Evolutionary conservation across 2,113 vertebrate species (phyloP).

Genomic region (Potamarius usumacintae): DNA sequence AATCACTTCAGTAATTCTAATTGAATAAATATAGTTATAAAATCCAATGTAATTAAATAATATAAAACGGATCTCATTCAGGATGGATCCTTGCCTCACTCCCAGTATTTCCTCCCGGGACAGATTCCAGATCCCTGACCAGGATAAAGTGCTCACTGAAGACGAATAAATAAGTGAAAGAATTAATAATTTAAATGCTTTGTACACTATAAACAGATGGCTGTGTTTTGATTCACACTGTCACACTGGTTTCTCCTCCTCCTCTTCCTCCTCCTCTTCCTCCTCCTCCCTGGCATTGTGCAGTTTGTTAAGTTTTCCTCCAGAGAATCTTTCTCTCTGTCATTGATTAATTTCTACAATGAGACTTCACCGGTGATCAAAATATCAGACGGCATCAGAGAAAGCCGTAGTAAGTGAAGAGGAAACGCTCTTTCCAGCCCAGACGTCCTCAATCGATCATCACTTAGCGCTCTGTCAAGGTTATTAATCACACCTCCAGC

Average conservation of each 20-base stretch:
- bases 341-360: constrained; percentile 71
- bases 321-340: constrained; percentile 51
- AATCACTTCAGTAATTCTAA: too few relatives aligned
- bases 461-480: constrained; percentile 71
- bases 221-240: not conserved
- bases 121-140: not conserved
- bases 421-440: constrained; percentile 74
- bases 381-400: constrained; percentile 73
- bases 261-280: not conserved
- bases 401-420: constrained; percentile 76
- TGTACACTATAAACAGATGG: not conserved
- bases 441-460: constrained; percentile 75
- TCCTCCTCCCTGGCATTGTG: constrained; percentile 37
- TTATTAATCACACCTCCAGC: constrained; percentile 72
- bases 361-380: constrained; percentile 70
- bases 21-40: not conserved
- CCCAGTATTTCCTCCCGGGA: not conserved
- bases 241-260: not conserved
- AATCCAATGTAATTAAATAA: not conserved
- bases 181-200: not conserved
- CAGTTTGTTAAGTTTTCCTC: constrained; percentile 59
- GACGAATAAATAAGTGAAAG: not conserved
- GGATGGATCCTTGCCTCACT: not conserved
- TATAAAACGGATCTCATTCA: not conserved
- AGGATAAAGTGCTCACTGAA: not conserved